Conservation (phyloP, 2,113 vertebrate species). For the Elephantulus edwardii region DNA sequence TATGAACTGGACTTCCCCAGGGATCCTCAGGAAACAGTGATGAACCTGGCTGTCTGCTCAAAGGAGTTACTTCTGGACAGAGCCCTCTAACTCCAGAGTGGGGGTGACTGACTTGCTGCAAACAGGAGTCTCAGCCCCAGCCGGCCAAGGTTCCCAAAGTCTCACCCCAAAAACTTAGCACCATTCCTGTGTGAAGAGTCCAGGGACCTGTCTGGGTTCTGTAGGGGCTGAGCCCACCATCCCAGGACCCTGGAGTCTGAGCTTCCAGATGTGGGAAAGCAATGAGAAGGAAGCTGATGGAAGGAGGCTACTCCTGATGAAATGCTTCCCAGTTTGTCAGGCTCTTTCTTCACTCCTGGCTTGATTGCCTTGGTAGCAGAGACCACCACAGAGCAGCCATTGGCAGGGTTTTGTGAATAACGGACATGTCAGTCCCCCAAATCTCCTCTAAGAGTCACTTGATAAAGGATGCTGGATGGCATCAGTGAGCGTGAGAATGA, state of each 20-base stretch:
- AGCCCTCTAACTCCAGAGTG: not conserved
- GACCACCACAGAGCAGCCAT: conserved; percentile 71
- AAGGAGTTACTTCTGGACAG: not conserved
- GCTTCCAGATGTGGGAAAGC: not conserved
- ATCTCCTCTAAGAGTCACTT: conserved; percentile 68
- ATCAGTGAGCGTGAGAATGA: not conserved
- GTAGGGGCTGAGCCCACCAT: not conserved
- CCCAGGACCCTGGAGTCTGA: not conserved
- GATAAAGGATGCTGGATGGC: conserved; percentile 52
- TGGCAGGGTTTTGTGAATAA: conserved; percentile 69
- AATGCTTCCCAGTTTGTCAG: conserved; percentile 46
- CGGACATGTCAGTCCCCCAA: conserved; percentile 50
- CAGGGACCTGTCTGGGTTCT: not conserved
- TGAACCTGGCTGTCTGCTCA: not conserved
- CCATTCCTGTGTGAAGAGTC: not conserved
- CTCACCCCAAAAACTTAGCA: not conserved
- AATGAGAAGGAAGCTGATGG: conserved; percentile 76
- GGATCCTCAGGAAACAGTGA: not conserved
- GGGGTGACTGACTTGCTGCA: not conserved
- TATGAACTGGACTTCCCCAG: not conserved
- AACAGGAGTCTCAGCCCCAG: not conserved
- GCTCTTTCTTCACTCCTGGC: conserved; percentile 73
- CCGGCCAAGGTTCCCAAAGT: not conserved
- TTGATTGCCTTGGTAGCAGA: not conserved
- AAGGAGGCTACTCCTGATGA: conserved; percentile 67